Evolutionary conservation across 2,113 vertebrate genomes (phyloP).

Genomic region (Ornithorhynchus anatinus): DNA sequence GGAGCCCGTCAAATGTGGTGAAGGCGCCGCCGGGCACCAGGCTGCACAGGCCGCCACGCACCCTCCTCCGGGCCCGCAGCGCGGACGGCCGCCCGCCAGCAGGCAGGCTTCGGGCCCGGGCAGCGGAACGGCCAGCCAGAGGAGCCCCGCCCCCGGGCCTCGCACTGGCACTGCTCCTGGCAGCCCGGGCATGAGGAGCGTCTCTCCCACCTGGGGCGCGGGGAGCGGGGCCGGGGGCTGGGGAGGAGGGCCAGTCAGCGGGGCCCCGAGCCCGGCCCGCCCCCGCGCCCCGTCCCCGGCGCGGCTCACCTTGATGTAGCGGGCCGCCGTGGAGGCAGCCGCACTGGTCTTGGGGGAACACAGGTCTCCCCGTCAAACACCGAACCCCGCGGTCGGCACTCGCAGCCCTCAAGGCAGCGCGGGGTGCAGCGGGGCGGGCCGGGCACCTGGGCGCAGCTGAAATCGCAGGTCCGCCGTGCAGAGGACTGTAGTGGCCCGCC

Average conservation of each 20-base stretch:
- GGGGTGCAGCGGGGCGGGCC: slow-evolving; percentile 3
- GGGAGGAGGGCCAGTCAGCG: background rate
- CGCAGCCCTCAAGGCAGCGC: slow-evolving; percentile 70
- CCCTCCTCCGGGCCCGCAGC: too few relatives aligned
- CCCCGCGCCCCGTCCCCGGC: background rate
- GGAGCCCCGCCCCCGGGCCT: background rate
- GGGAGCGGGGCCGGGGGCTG: background rate
- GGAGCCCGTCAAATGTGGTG: too few relatives aligned
- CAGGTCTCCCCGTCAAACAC: slow-evolving; percentile 64
- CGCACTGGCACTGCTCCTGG: background rate
- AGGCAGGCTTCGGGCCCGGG: background rate
- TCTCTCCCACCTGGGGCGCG: background rate
- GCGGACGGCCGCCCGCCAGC: background rate
- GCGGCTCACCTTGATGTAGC: slow-evolving; percentile 38
- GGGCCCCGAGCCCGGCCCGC: background rate
- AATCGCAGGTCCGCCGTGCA: slow-evolving; percentile 61
- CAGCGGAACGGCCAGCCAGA: background rate
- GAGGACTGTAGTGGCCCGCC: slow-evolving; percentile 68
- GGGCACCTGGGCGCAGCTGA: slow-evolving; percentile 49
- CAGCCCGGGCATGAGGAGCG: background rate
- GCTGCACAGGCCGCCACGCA: too few relatives aligned
- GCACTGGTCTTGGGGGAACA: slow-evolving; percentile 58
- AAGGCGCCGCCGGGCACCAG: too few relatives aligned
- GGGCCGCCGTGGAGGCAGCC: slow-evolving; percentile 61
- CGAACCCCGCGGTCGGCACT: slow-evolving; percentile 64